Conservation (phyloP, 2,797 vertebrate species). For the Vespertilio murinus region DNA sequence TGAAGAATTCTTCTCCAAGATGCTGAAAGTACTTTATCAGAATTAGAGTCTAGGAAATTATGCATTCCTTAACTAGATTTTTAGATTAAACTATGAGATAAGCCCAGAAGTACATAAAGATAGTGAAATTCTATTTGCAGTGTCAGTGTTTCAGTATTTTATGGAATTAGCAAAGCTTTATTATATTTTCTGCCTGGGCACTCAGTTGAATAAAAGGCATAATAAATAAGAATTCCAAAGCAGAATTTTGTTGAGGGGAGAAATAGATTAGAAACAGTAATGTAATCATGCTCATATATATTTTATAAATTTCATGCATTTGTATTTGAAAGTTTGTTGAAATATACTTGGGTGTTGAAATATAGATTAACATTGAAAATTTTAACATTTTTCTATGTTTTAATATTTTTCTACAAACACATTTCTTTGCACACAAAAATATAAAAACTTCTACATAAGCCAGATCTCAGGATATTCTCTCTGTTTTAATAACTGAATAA, state of each 20-base stretch:
- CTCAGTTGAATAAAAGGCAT: constrained; percentile 81
- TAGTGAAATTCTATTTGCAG: constrained; percentile 78
- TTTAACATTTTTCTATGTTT: constrained; percentile 85
- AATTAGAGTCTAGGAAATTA: constrained; percentile 44
- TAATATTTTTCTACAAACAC: constrained; percentile 71
- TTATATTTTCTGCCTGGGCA: constrained; percentile 81
- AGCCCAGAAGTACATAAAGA: constrained; percentile 63
- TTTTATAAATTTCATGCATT: constrained; percentile 85
- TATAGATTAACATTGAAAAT: constrained; percentile 85
- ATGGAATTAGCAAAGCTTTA: constrained; percentile 85
- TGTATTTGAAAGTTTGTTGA: constrained; percentile 85
- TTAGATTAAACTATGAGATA: constrained; percentile 71
- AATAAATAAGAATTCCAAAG: constrained; percentile 86
- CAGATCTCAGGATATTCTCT: constrained; percentile 78
- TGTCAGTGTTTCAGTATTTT: constrained; percentile 84
- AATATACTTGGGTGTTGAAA: constrained; percentile 84
- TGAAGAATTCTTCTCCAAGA: constrained; percentile 42
- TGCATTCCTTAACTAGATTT: constrained; percentile 58
- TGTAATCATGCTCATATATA: constrained; percentile 83
- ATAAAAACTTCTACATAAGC: constrained; percentile 82
- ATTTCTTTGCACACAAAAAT: constrained; percentile 77
- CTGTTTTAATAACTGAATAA: constrained; percentile 83
- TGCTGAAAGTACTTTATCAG: constrained; percentile 39
- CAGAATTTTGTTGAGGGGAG: constrained; percentile 81
- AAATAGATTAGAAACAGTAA: constrained; percentile 86